Conservation (phyloP, 1,140 invertebrate species). For the Conus betulinus region DNA sequence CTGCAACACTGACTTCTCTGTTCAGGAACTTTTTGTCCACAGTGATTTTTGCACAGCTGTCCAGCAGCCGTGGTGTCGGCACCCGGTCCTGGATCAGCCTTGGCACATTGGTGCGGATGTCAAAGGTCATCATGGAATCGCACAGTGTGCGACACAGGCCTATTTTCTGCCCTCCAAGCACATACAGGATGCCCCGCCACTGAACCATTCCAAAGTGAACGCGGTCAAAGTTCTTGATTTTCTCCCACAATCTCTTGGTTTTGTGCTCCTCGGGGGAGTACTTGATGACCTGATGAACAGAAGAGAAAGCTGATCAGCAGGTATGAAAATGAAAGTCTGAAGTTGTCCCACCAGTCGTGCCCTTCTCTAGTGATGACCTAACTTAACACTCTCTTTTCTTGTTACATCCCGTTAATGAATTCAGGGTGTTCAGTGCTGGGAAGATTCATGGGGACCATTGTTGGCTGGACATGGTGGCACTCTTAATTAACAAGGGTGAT, state of each 20-base stretch:
- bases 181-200: conserved; percentile 60
- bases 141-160: conserved; percentile 50
- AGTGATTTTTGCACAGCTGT: conserved; percentile 67
- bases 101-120: conserved; percentile 55
- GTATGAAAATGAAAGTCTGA: background rate
- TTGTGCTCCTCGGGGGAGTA: conserved; percentile 43
- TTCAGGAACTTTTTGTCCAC: conserved; percentile 63
- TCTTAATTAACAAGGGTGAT: too few species aligned
- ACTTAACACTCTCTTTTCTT: too few species aligned
- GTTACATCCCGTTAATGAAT: too few species aligned
- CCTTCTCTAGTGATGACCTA: too few species aligned
- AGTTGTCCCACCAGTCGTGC: too few species aligned
- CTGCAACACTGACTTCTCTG: background rate
- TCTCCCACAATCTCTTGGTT: conserved; percentile 51
- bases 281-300: conserved; percentile 16
- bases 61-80: conserved; percentile 64
- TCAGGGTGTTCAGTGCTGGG: too few species aligned
- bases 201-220: conserved; percentile 68
- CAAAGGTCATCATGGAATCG: conserved; percentile 62
- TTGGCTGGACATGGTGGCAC: too few species aligned
- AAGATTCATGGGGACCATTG: too few species aligned
- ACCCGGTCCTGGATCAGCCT: conserved; percentile 59
- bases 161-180: conserved; percentile 61
- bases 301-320: background rate
- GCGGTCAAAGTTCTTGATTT: conserved; percentile 61